These are phyloP conservation scores for Zalophus californianus DNA, from an alignment of 2,797 vertebrate genomes.

Conservation along the genomic window DNA sequence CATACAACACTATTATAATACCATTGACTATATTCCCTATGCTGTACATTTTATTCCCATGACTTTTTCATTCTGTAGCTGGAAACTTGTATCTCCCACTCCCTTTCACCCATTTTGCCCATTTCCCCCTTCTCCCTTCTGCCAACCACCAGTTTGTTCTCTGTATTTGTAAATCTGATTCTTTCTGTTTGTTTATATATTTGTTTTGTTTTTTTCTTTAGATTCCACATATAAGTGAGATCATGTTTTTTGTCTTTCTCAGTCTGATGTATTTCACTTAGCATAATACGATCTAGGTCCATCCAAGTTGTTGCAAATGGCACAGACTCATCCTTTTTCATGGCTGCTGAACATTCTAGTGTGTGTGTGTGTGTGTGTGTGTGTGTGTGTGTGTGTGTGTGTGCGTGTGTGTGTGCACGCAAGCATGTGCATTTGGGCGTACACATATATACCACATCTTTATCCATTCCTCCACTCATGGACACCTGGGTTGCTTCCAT, in stretches of 20 bases:
- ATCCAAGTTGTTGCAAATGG: background rate
- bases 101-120: background rate
- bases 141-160: background rate
- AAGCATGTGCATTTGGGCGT: too few relatives aligned
- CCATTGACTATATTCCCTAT: background rate
- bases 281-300: background rate
- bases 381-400: background rate
- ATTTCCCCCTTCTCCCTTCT: background rate
- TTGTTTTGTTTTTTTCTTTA: background rate
- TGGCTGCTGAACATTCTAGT: background rate
- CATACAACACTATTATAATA: background rate
- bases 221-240: background rate
- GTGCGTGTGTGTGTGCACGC: background rate
- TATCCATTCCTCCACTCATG: background rate
- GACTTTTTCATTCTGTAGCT: background rate
- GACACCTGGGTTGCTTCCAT: background rate
- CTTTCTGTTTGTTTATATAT: background rate
- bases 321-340: background rate
- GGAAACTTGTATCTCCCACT: background rate
- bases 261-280: background rate
- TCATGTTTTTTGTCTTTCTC: background rate
- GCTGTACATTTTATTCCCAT: background rate
- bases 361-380: background rate
- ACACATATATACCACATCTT: background rate
- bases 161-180: background rate